Percentiles rank a stretch among this genome's conserved stretches.
phyloP scores from a whole-genome alignment of 1,140 invertebrate species.

The Drosophila trapezifrons region DNA sequence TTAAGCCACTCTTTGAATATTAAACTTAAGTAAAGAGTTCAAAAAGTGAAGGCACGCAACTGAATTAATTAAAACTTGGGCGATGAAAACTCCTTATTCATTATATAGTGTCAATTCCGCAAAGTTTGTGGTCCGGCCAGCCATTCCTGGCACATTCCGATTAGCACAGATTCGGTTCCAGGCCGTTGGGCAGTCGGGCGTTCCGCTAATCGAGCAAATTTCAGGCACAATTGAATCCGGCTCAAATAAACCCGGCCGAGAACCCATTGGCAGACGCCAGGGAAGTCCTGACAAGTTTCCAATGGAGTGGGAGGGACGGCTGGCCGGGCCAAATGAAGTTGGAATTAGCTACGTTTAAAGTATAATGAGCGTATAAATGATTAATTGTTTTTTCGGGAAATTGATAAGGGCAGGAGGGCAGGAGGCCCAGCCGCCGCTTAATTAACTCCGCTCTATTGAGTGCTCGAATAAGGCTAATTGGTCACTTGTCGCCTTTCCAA shows the following conservation, averaged over 20 bases:
- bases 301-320: not conserved
- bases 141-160: conserved; percentile 19
- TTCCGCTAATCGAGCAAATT: conserved; percentile 69
- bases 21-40: not conserved
- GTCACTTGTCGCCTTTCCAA: conserved; percentile 35
- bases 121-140: conserved; percentile 4
- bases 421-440: conserved; percentile 32
- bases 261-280: conserved; percentile 20
- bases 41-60: not conserved
- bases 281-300: conserved; percentile 45
- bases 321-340: conserved; percentile 51
- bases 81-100: conserved; percentile 24
- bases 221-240: conserved; percentile 69
- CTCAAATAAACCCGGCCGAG: conserved; percentile 42
- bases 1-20: not conserved
- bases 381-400: conserved; percentile 67
- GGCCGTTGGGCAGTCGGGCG: conserved; percentile 37
- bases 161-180: conserved; percentile 28
- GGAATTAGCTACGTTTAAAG: conserved; percentile 72
- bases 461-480: conserved; percentile 66
- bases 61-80: conserved; percentile 27
- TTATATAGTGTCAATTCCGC: not conserved
- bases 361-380: conserved; percentile 75
- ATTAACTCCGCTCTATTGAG: conserved; percentile 69
- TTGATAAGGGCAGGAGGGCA: conserved; percentile 52